A percentile compares a stretch with the other conserved stretches of the same genome.
Conservation (phyloP, 2,797 vertebrate genomes). For the Coendou prehensilis region DNA sequence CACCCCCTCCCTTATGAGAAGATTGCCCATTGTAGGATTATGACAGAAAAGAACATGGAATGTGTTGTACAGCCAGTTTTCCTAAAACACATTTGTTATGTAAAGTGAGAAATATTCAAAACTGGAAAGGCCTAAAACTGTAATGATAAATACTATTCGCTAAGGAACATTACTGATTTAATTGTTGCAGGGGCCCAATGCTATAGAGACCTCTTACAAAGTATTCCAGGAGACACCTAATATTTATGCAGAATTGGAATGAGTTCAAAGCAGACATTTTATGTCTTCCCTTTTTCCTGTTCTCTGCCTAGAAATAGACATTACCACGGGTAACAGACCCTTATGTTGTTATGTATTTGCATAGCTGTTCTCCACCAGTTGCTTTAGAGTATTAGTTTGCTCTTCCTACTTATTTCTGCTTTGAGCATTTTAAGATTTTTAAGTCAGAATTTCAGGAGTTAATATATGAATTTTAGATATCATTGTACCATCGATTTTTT, state of each 20-base stretch:
- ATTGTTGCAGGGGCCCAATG: constrained; percentile 1
- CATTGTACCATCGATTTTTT: not conserved
- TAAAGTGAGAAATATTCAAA: constrained; percentile 50
- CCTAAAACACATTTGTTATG: constrained; percentile 46
- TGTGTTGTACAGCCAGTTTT: constrained; percentile 55
- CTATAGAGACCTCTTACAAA: not conserved
- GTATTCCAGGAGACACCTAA: constrained; percentile 4
- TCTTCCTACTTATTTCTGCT: not conserved
- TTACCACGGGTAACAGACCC: constrained; percentile 21
- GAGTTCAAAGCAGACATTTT: constrained; percentile 49
- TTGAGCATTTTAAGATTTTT: constrained; percentile 28
- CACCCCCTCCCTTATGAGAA: not conserved
- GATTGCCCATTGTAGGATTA: not conserved
- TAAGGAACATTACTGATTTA: constrained; percentile 44
- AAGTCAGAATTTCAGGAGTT: not conserved
- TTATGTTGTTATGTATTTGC: not conserved
- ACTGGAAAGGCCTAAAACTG: constrained; percentile 24
- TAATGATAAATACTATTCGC: constrained; percentile 55
- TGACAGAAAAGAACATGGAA: constrained; percentile 42
- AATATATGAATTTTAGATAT: constrained; percentile 34
- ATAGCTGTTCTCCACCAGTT: constrained; percentile 49
- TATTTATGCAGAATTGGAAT: constrained; percentile 42
- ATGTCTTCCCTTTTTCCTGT: constrained; percentile 1
- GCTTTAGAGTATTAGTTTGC: not conserved
- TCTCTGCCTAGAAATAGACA: not conserved